Conservation (phyloP, 2,113 vertebrate genomes). For the Otocyon megalotis region DNA sequence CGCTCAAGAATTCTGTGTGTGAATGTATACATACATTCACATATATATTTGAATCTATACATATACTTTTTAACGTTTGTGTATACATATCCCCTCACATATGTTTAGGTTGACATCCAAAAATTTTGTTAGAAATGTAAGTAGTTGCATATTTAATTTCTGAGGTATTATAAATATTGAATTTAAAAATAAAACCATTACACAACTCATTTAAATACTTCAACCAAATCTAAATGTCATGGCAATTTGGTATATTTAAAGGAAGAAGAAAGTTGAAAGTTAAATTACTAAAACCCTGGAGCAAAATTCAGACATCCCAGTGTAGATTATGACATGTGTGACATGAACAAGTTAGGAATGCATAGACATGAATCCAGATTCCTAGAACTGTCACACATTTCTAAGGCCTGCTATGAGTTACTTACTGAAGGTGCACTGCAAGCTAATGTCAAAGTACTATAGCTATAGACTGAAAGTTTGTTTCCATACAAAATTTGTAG, state of each 20-base stretch:
- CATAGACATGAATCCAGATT: neutral
- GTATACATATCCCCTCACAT: neutral
- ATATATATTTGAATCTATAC: neutral
- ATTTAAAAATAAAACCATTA: slow-evolving; percentile 2
- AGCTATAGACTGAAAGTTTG: neutral
- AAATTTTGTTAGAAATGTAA: neutral
- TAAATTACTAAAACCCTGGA: neutral
- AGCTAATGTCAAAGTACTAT: neutral
- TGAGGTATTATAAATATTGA: neutral
- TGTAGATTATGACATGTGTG: neutral
- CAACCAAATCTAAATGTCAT: neutral
- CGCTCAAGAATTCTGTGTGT: neutral
- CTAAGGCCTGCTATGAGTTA: neutral
- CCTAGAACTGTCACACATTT: neutral
- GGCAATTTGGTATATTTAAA: neutral
- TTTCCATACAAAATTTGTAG: neutral
- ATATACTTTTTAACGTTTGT: neutral
- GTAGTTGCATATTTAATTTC: neutral
- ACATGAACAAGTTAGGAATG: neutral
- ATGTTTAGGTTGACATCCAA: neutral
- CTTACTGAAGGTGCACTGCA: neutral
- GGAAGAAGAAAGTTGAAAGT: neutral
- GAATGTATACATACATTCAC: neutral
- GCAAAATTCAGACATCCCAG: neutral
- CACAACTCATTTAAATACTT: neutral